Evolutionary conservation across 2,888 invertebrate species (phyloP), one percentile per base, ranked within the genome.

Genomic region (Poecilus cupreus): DNA sequence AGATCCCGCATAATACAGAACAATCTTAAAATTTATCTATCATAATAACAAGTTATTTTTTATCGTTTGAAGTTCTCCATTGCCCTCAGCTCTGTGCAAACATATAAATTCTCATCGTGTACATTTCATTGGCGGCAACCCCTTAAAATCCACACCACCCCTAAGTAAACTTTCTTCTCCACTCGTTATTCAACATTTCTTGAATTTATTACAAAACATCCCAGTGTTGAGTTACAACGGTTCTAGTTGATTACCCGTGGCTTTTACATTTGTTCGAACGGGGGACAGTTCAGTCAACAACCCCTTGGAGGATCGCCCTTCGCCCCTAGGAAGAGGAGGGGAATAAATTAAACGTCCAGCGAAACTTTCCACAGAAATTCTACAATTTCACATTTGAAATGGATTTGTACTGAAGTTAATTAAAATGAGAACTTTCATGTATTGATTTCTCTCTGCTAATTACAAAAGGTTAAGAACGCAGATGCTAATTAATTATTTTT

Each of bases 151-250:
- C 20, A 0, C 32, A 1, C 16, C 51, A 68, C 72, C 46, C 68
- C 37, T 43, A 43, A 72, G 22, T 72, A 72, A 72, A 68, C 16
- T 68, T 68, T 68, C 37, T 37, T 68, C 37, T 32, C 37, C 10
- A 18, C 64, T 68, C 54, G 60, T 60, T 72, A 72, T 72, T 72
- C 22, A 72, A 72, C 43, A 43, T 46, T 72, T 72, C 46, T 72
- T 72, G 46, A 72, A 72, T 43, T 46, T 72, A 72, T 72, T 72
- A 72, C 37, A 68, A 32, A 18, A 68, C 22, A 37, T 68, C 10
- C 11, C 72, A 46, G 24, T 22, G 60, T 16, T 60, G 60, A 51
- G 51, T 51, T 51, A 43, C 43, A 43, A 43, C 43, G 43, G 43
- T 43, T 51, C 51, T 8, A 51, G 51, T 18, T 68, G 64, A 68